phyloP scores from a whole-genome alignment of 2,113 vertebrate genomes.

The Morone saxatilis region DNA sequence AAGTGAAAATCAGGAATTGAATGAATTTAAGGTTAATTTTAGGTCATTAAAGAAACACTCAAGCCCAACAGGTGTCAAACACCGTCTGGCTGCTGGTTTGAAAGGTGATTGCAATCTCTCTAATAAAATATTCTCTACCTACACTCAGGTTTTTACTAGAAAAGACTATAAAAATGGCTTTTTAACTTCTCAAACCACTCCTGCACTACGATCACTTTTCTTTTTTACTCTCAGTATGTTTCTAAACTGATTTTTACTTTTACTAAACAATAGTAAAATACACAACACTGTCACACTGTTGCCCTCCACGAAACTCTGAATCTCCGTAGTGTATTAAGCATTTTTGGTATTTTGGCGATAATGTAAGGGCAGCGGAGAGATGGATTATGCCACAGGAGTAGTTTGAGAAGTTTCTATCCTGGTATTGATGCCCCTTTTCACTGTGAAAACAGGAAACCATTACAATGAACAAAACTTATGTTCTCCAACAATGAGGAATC shows the following conservation, averaged over 20 bases:
- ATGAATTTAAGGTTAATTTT: neutral
- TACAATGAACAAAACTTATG: neutral
- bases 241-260: neutral
- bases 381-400: neutral
- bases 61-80: neutral
- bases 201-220: neutral
- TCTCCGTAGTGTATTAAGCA: neutral
- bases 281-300: neutral
- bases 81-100: neutral
- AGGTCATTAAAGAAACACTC: neutral
- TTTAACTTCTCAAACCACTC: neutral
- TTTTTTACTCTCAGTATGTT: neutral
- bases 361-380: neutral
- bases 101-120: constrained; percentile 4
- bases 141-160: neutral
- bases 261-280: neutral
- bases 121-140: constrained; percentile 7
- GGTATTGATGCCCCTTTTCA: neutral
- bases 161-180: neutral
- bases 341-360: neutral
- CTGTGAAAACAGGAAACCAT: neutral
- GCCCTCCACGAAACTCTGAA: neutral
- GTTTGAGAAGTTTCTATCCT: neutral
- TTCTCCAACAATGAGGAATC: constrained; percentile 1
- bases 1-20: neutral